Evolutionary conservation across 2,888 invertebrate species (phyloP).

Genomic region (Melieria picta): DNA sequence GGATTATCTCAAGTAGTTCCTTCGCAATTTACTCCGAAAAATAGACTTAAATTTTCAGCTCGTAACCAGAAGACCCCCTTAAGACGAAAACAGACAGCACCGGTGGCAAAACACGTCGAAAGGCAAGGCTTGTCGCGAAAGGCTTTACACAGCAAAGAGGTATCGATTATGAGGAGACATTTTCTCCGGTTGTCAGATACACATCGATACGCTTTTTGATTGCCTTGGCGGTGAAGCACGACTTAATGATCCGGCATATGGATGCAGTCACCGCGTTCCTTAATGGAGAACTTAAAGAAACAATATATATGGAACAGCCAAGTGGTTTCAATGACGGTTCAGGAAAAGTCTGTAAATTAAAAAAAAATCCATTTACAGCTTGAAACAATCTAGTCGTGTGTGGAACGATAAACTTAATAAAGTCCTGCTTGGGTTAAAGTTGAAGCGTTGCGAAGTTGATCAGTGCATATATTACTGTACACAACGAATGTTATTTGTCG

Average conservation of each 20-base stretch:
- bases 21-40: too few relatives aligned
- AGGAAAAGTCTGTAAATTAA: slow-evolving; percentile 16
- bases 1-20: too few relatives aligned
- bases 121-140: slow-evolving; percentile 21
- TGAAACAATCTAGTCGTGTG: slow-evolving; percentile 27
- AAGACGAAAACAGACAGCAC: slow-evolving; percentile 4
- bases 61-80: too few relatives aligned
- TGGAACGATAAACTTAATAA: slow-evolving; percentile 30
- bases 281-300: neutral
- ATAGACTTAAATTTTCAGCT: too few relatives aligned
- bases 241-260: slow-evolving; percentile 18
- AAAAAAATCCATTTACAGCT: slow-evolving; percentile 22
- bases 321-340: slow-evolving; percentile 9
- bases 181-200: slow-evolving; percentile 26
- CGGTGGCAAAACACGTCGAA: neutral
- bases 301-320: slow-evolving; percentile 19
- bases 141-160: slow-evolving; percentile 15
- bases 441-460: slow-evolving; percentile 27
- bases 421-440: slow-evolving; percentile 21
- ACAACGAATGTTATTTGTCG: slow-evolving; percentile 40
- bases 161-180: slow-evolving; percentile 26
- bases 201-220: slow-evolving; percentile 15
- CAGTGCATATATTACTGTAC: slow-evolving; percentile 38
- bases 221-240: slow-evolving; percentile 14
- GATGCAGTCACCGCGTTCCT: slow-evolving; percentile 40